Percentiles rank a stretch among this genome's conserved stretches.
Conservation (phyloP, 2,888 invertebrate species). For the Priocnemis perturbator region DNA sequence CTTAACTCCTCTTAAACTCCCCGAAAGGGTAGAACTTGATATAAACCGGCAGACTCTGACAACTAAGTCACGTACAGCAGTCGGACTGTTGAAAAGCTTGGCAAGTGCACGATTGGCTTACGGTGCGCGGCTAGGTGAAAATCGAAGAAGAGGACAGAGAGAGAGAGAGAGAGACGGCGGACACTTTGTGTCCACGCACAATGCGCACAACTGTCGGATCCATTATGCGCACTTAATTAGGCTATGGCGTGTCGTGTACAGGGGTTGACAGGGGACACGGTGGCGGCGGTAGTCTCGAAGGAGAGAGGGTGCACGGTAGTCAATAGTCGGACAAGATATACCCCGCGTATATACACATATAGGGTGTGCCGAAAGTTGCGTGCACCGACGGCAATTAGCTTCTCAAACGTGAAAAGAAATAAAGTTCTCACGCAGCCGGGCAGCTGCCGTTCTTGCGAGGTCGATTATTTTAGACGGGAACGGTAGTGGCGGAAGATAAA, state of each 20-base stretch:
- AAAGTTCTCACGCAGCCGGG: too few species aligned
- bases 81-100: too few species aligned
- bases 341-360: conserved; percentile 28
- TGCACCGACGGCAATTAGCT: too few species aligned
- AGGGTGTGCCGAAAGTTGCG: conserved; percentile 12
- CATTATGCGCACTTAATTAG: conserved; percentile 72
- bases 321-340: conserved; percentile 61
- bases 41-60: too few species aligned
- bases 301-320: conserved; percentile 32
- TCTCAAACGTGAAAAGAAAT: too few species aligned
- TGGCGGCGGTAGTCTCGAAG: conserved; percentile 8
- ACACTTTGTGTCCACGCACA: conserved; percentile 45
- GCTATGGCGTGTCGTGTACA: conserved; percentile 57
- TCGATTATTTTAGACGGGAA: too few species aligned
- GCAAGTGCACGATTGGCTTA: conserved; percentile 1
- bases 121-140: conserved; percentile 3
- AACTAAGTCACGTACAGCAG: too few species aligned
- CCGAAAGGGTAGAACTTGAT: too few species aligned
- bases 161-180: background rate
- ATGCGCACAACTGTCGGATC: conserved; percentile 69
- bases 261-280: conserved; percentile 43
- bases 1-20: too few species aligned
- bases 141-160: background rate
- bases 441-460: too few species aligned
- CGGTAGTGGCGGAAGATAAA: too few species aligned